A percentile compares a stretch with the other conserved stretches of the same genome.
Evolutionary conservation across 2,113 vertebrate species (phyloP).

Genomic region (Pleuronectes platessa): DNA sequence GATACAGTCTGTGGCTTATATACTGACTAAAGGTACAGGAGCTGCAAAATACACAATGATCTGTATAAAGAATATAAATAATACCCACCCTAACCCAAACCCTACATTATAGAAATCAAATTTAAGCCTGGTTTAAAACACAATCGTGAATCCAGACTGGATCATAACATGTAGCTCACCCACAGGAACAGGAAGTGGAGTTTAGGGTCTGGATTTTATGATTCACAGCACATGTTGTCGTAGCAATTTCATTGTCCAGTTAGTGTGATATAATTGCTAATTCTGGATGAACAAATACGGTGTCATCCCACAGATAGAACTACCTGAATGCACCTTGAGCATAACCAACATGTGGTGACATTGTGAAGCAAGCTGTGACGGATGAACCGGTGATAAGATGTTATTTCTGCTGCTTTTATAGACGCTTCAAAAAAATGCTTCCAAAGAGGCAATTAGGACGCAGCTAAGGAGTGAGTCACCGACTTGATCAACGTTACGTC

Average conservation of each 20-base stretch:
- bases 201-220: too few species aligned
- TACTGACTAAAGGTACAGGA: background rate
- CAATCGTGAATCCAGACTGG: background rate
- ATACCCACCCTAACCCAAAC: too few species aligned
- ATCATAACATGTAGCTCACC: background rate
- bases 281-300: too few species aligned
- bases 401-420: background rate
- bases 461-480: slow-evolving; percentile 47
- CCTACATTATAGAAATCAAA: background rate
- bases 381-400: background rate
- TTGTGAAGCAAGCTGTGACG: background rate
- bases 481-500: slow-evolving; percentile 37
- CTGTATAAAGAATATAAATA: background rate
- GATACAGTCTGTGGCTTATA: background rate
- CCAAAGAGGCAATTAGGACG: slow-evolving; percentile 43
- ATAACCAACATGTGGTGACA: background rate
- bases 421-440: slow-evolving; percentile 7
- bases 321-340: background rate
- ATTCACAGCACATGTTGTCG: too few species aligned
- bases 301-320: background rate
- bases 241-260: too few species aligned
- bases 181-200: background rate
- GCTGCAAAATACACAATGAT: background rate
- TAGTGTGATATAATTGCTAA: too few species aligned
- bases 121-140: background rate